These are phyloP conservation scores for Drosophila sechellia DNA, from an alignment of 1,140 invertebrate species.

Conservation along the genomic window DNA sequence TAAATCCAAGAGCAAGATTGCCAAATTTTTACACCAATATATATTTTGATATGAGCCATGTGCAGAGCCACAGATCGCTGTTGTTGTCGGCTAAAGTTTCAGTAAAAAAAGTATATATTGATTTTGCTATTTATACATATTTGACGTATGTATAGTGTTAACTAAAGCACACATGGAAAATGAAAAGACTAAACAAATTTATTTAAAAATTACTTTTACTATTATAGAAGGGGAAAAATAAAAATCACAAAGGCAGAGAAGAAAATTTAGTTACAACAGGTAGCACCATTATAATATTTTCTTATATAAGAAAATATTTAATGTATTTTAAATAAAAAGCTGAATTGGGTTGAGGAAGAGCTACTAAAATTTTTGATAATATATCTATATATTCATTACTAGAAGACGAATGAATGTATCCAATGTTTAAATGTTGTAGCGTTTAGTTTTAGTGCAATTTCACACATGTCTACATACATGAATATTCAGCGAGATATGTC, in stretches of 20 bases:
- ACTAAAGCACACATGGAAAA: conserved; percentile 83
- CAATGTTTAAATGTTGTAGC: conserved; percentile 81
- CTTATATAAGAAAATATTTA: conserved; percentile 31
- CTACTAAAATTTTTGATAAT: conserved; percentile 70
- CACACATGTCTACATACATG: conserved; percentile 64
- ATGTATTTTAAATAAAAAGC: conserved; percentile 67
- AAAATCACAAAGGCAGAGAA: conserved; percentile 53
- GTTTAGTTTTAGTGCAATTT: conserved; percentile 83
- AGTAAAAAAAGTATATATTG: conserved; percentile 70
- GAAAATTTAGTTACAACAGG: conserved; percentile 63
- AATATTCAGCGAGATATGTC: conserved; percentile 25
- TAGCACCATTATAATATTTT: conserved; percentile 61
- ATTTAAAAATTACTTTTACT: conserved; percentile 64
- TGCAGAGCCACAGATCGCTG: conserved; percentile 22
- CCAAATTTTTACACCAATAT: conserved; percentile 64
- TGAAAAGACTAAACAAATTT: conserved; percentile 81
- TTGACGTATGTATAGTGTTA: conserved; percentile 74
- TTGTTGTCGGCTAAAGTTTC: conserved; percentile 40
- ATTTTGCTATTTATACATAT: conserved; percentile 77
- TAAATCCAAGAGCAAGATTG: conserved; percentile 54
- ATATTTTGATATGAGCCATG: conserved; percentile 48
- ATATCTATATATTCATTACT: conserved; percentile 38
- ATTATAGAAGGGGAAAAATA: conserved; percentile 33
- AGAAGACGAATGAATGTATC: conserved; percentile 28
- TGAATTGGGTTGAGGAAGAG: conserved; percentile 57